Evolutionary conservation across 2,888 invertebrate species (phyloP).

Genomic region (Bombylius major): DNA sequence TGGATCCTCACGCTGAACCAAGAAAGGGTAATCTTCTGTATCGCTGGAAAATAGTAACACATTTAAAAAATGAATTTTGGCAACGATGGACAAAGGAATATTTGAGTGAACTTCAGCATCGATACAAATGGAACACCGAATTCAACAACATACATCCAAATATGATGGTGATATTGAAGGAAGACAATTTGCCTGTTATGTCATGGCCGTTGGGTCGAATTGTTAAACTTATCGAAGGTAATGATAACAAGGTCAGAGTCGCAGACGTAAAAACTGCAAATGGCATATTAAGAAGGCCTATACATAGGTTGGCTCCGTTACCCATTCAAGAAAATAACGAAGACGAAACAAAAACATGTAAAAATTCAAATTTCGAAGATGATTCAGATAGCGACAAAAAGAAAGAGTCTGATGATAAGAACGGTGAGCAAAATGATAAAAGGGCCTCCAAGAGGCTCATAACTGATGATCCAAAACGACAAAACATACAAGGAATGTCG

Average conservation of each 20-base stretch:
- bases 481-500: too few species aligned
- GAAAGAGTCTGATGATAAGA: too few species aligned
- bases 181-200: not conserved
- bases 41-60: slow-evolving; percentile 15
- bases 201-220: not conserved
- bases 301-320: too few species aligned
- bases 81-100: too few species aligned
- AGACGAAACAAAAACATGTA: too few species aligned
- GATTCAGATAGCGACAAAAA: too few species aligned
- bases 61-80: too few species aligned
- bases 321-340: too few species aligned
- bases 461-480: too few species aligned
- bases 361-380: too few species aligned
- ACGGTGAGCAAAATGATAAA: too few species aligned
- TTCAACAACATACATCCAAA: not conserved
- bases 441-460: too few species aligned
- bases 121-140: not conserved
- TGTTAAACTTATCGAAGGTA: not conserved
- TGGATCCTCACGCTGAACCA: slow-evolving; percentile 1
- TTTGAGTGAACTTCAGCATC: not conserved
- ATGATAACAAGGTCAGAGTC: not conserved
- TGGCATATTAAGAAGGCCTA: not conserved
- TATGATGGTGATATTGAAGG: not conserved
- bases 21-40: slow-evolving; percentile 15
- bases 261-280: not conserved